Conservation (phyloP, 2,888 invertebrate genomes). For the Antitype chi region DNA sequence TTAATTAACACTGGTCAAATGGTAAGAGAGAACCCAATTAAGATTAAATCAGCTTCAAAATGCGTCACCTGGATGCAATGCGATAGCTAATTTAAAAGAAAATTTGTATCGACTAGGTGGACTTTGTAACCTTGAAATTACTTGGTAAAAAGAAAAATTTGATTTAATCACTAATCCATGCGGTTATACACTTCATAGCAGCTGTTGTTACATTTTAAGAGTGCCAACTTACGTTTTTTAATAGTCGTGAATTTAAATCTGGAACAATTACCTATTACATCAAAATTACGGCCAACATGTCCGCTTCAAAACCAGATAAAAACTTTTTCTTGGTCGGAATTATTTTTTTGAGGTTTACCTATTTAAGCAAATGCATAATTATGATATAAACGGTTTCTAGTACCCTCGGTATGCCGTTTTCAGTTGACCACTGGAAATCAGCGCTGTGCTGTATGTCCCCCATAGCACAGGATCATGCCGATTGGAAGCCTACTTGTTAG, state of each 20-base stretch:
- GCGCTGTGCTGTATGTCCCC: background rate
- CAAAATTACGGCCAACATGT: background rate
- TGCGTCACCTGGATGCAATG: no score
- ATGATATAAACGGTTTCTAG: background rate
- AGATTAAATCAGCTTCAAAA: no score
- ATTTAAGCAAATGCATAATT: no score
- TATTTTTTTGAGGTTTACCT: background rate
- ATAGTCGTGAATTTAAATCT: background rate
- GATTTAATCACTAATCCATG: no score
- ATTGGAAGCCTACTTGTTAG: background rate
- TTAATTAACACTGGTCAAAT: no score
- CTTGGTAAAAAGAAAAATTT: no score
- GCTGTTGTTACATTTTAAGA: no score
- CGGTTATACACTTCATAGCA: no score
- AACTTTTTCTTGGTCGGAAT: background rate
- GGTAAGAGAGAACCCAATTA: no score
- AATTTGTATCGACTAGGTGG: no score
- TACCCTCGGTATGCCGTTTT: background rate
- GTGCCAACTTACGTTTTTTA: background rate
- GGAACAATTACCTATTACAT: background rate
- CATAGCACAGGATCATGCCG: background rate
- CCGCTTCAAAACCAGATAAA: background rate
- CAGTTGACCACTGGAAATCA: background rate
- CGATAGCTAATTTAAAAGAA: no score
- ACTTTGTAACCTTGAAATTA: no score